Percentiles rank a stretch among this genome's conserved stretches.
These are phyloP conservation scores for Amitus sp. DNA, from an alignment of 2,888 invertebrate genomes.

Conservation along the genomic window DNA sequence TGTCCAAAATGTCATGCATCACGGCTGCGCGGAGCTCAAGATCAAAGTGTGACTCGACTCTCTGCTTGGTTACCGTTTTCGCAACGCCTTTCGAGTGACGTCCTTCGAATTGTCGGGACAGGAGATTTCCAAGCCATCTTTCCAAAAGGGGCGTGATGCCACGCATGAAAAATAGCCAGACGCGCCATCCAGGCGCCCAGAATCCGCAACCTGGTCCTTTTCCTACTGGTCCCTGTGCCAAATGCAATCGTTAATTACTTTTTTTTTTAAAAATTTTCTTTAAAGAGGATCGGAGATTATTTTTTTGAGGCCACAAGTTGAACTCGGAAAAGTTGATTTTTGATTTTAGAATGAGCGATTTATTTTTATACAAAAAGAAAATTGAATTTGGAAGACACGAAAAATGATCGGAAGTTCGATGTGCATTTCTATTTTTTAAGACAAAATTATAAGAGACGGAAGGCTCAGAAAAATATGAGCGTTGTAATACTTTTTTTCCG, in stretches of 20 bases:
- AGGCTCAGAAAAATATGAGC: no score
- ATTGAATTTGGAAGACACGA: no score
- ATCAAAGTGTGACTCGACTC: conserved; percentile 99
- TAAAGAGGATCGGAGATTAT: no score
- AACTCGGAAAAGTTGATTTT: no score
- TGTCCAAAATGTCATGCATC: conserved; percentile 99
- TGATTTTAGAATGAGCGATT: no score
- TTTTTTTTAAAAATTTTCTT: no score
- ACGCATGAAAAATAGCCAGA: conserved; percentile 99
- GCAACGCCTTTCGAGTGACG: conserved; percentile 99
- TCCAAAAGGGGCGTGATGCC: conserved; percentile 98
- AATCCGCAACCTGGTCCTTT: conserved; percentile 99
- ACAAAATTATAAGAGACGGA: no score
- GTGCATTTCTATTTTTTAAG: no score
- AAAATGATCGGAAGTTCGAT: no score
- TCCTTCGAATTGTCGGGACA: conserved; percentile 99
- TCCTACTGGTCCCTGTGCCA: conserved; percentile 88
- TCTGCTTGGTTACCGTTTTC: conserved; percentile 99
- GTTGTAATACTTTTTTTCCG: no score
- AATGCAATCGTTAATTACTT: not conserved
- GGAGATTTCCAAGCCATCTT: conserved; percentile 98
- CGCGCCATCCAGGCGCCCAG: conserved; percentile 99
- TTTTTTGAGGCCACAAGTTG: no score
- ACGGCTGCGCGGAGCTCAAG: conserved; percentile 96
- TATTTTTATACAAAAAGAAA: no score